Evolutionary conservation across 1,140 invertebrate genomes (phyloP), one percentile per base, ranked within the genome.

Genomic region (Drosophila biarmipes): DNA sequence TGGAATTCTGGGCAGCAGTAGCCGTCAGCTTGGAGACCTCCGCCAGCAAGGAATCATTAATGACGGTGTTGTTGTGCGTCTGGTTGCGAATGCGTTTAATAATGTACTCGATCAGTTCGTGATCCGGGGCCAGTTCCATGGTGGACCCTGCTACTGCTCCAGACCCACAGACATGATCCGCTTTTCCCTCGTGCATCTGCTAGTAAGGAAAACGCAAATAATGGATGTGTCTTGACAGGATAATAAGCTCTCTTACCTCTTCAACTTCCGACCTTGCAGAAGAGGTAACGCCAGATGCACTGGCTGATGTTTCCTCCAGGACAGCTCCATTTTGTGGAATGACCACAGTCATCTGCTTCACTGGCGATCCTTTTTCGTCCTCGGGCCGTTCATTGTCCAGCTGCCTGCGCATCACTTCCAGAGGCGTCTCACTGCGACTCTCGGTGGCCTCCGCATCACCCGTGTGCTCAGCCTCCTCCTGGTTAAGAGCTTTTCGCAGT

Each of bases 1-100:
- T 64, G 7, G 86, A 90, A 46, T 89, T 91, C n/a, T 91, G 90
- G 6, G 84, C 82, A 10, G 90, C 90, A 2, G 84, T 90, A 4
- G 90, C 90, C 6, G 90, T 91, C 46, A 91, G 34, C 37, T 91
- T 91, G 11, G 90, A 87, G 5, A 91, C 82, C 42, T 91, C 90
- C 7, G 79, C 82, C 24, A 91, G 63, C n/a, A 91, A 54, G 2
- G 90, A 81, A 48, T 91, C 90, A 59, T 91, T 91, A 8, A 91
- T 91, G 15, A 89, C 62, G 0, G 90, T 90, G 27, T 90, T 91
- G 24, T 78, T 81, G 49, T 91, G 90, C 4, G 90, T 91, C 73
- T 91, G 90, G 54, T 91, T 90, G 14, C 84, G 80, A 59, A 91
- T 91, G 7, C 90, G 86, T 37, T 78, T 80, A 45, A 91, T 91